Base-by-base conservation (phyloP, 2,797 vertebrate species). In the Decapterus maruadsi region DNA sequence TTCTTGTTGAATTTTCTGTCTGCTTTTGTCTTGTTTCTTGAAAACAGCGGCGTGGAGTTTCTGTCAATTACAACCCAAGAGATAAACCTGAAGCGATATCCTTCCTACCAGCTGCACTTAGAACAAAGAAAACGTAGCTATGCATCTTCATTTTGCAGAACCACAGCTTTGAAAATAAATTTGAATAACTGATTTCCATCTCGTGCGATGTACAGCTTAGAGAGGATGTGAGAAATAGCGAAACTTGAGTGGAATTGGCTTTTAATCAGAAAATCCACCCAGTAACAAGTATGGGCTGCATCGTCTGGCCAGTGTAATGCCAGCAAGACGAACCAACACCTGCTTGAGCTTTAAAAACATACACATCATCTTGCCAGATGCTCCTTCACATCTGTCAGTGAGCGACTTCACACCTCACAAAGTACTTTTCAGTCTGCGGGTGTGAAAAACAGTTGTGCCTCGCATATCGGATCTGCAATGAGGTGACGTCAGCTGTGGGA, bases 61-160 rank as follows among this genome's bases (percentile, higher is more conserved):
- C 59, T 57, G 16, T 29, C 19, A 67, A 8, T 62, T 73, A 22
- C 54, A 68, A 42, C 34, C 42, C 6, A 19, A 14, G 13, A 64
- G 45, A 61, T 10, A 63, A 60, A 51, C 14, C 14, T 38, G 56
- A 64, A 70, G 64, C 34, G 46, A 26, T 38, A 29, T 10, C 20
- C 17, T 19, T 50, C 34, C 6, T n/a, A 56, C 20, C 26, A 45
- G 68, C 8, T 31, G 42, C 34, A 55, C 7, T 9, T 1, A 26
- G 34, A 8, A n/a, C 26, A 54, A 59, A 50, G 14, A 65, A 79
- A 77, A 54, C 12, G 53, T 31, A n/a, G n/a, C n/a, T n/a, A 48
- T 7, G 34, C 34, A 59, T 17, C 20, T 26, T 36, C 16, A 29
- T 58, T 65, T 72, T 64, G 56, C 43, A 57, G 10, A 55, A 62